A percentile compares a stretch with the other conserved stretches of the same genome.
Conservation (phyloP, 2,113 vertebrate species). For the Cercopithecus mona region DNA sequence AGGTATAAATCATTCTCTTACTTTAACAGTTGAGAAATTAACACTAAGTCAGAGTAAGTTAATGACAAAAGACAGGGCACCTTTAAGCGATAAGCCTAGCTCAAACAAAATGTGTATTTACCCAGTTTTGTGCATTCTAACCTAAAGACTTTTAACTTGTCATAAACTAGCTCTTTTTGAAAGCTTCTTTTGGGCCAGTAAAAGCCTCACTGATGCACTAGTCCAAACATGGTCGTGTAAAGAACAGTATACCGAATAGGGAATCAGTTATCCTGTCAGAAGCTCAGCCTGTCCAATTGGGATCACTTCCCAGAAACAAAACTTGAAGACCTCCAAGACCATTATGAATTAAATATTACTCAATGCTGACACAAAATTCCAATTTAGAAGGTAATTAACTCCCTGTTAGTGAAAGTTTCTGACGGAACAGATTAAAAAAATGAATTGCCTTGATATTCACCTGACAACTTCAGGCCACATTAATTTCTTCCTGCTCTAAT, state of each 20-base stretch:
- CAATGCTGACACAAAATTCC: background rate
- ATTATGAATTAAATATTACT: background rate
- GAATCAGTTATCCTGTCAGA: background rate
- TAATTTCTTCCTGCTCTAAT: background rate
- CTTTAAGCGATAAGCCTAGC: background rate
- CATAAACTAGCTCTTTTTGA: background rate
- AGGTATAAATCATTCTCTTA: background rate
- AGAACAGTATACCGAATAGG: background rate
- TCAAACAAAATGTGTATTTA: conserved; percentile 9
- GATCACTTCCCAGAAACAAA: background rate
- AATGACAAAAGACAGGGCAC: background rate
- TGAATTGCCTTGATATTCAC: background rate
- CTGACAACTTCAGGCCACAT: background rate
- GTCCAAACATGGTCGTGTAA: background rate
- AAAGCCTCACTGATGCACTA: background rate
- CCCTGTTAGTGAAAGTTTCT: background rate
- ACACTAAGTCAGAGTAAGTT: background rate
- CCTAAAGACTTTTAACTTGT: background rate
- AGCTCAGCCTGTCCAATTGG: background rate
- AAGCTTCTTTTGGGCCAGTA: background rate
- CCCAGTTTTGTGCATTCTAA: background rate
- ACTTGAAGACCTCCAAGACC: background rate
- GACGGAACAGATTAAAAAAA: background rate
- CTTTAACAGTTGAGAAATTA: conserved; percentile 8
- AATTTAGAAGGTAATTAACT: background rate